These are phyloP conservation scores for Drosophila setifemur DNA, from an alignment of 1,140 invertebrate genomes.

Conservation along the genomic window DNA sequence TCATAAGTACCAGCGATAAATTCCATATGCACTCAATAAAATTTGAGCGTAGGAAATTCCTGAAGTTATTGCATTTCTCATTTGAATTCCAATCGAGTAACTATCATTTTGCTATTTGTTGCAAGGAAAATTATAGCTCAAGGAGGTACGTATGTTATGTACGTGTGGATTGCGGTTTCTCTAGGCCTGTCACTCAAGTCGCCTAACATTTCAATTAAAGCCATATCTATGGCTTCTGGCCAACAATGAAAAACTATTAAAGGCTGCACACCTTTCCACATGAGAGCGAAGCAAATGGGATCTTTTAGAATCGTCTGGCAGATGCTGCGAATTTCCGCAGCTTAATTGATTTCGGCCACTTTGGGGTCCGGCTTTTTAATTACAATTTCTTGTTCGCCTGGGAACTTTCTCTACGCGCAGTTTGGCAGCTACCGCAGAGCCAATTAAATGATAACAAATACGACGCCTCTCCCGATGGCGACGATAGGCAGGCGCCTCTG, in stretches of 20 bases:
- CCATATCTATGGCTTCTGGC: slow-evolving; percentile 47
- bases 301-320: slow-evolving; percentile 18
- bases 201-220: slow-evolving; percentile 69
- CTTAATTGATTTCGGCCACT: slow-evolving; percentile 59
- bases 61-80: neutral
- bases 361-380: slow-evolving; percentile 50
- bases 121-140: neutral
- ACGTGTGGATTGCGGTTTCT: slow-evolving; percentile 28
- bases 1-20: slow-evolving; percentile 18
- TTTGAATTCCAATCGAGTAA: slow-evolving; percentile 13
- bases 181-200: slow-evolving; percentile 52
- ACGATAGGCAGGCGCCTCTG: slow-evolving; percentile 70
- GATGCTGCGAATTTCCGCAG: slow-evolving; percentile 44
- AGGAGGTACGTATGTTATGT: slow-evolving; percentile 13
- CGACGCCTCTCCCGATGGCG: slow-evolving; percentile 37
- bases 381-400: slow-evolving; percentile 25
- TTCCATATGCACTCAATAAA: slow-evolving; percentile 30
- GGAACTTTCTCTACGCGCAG: slow-evolving; percentile 53
- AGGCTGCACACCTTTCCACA: slow-evolving; percentile 31
- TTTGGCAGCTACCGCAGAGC: slow-evolving; percentile 63
- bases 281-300: slow-evolving; percentile 8
- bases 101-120: neutral
- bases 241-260: slow-evolving; percentile 43
- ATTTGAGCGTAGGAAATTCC: slow-evolving; percentile 15
- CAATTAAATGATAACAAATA: slow-evolving; percentile 77